Percentiles rank a stretch among this genome's conserved stretches.
These are phyloP conservation scores for Mesorhabditis belari DNA, from an alignment of 2,888 invertebrate species.

Conservation along the genomic window DNA sequence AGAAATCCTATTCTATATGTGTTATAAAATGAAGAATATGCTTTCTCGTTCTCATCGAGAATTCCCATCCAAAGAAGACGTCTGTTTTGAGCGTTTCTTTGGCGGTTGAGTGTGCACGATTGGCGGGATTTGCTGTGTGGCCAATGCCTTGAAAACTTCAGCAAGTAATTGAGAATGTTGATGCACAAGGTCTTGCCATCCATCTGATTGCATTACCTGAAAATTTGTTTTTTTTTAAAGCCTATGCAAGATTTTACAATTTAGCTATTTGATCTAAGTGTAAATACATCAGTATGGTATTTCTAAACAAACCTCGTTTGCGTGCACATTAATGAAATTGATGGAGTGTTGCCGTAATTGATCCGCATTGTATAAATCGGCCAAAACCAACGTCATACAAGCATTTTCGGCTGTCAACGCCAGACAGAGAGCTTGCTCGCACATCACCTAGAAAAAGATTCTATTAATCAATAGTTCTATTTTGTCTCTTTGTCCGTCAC, in stretches of 20 bases:
- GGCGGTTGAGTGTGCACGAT: constrained; percentile 75
- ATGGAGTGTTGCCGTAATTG: constrained; percentile 47
- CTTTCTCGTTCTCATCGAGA: too few relatives aligned
- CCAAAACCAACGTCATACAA: constrained; percentile 45
- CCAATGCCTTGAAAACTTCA: constrained; percentile 86
- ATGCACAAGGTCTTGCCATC: constrained; percentile 95
- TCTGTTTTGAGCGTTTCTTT: constrained; percentile 80
- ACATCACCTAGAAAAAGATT: constrained; percentile 33
- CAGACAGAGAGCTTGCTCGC: constrained; percentile 35
- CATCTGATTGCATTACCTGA: constrained; percentile 86
- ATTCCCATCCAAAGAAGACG: too few relatives aligned
- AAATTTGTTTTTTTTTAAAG: constrained; percentile 3
- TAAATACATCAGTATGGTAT: too few relatives aligned
- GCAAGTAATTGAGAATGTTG: constrained; percentile 96
- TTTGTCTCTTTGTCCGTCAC: too few relatives aligned
- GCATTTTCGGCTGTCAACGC: constrained; percentile 42
- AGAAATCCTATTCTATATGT: too few relatives aligned
- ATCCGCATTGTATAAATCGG: constrained; percentile 45
- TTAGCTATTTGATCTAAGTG: background rate
- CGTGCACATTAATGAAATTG: constrained; percentile 43
- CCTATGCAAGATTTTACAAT: background rate
- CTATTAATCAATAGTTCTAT: background rate
- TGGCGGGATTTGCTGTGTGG: constrained; percentile 96
- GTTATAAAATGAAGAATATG: too few relatives aligned
- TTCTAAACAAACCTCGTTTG: constrained; percentile 58